Base-by-base conservation (phyloP, 2,797 vertebrate species). In the Falco naumanni region DNA sequence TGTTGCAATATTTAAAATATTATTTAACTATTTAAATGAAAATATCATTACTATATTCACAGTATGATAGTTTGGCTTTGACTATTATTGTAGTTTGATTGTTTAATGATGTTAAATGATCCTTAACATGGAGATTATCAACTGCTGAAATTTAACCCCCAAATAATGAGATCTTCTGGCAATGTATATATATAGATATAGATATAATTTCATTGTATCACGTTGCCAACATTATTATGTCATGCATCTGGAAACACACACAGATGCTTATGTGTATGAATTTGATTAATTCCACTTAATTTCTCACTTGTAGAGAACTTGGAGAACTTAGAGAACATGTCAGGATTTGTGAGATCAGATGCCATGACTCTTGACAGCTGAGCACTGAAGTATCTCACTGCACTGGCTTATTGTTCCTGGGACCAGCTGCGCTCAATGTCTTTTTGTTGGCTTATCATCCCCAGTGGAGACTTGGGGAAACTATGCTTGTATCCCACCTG, bases 281-380 rank as follows among this genome's bases (percentile, higher is more conserved):
- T 84, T 79, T 70, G 21, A 80, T 74, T 85, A 80, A 60, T 50
- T 16, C 10, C 8, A 47, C 77, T 89, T 70, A 80, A 68, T 75
- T 79, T 72, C 53, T 85, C 28, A 56, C 37, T 82, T 39, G 22
- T 28, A 64, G 60, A 66, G 50, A 75, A 81, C n/a, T 79, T 39
- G 48, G 68, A 87, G 87, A 37, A 81, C 31, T 82, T 37, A 51
- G 68, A 87, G 87, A 37, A 81, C 20, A 13, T 53, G 74, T 63
- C 56, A 83, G 89, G 29, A 56, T 87, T 89, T 85, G 37, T 89
- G 81, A 89, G 76, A 84, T 71, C 72, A 86, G 48, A 78, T n/a
- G 33, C 37, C 24, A 4, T 16, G 47, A 6, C n/a, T 92, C 72
- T 21, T 64, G 51, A 41, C 39, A 84, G 41, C 45, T 90, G 70